Evolutionary conservation across 37 sponge, comb jelly and placozoan species (phyloP), one percentile per base, ranked within the genome.

Genomic region (Ephydatia muelleri): DNA sequence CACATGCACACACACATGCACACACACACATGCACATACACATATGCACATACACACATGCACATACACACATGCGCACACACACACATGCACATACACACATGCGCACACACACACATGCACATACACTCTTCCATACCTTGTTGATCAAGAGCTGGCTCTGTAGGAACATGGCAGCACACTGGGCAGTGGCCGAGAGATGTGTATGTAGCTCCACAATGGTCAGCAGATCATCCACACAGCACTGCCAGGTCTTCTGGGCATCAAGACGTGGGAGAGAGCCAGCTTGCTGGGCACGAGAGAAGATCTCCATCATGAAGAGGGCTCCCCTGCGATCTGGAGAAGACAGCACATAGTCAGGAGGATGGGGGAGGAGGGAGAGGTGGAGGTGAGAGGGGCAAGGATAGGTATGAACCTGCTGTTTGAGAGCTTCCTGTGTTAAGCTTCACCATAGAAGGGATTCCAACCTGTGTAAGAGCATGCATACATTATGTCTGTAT

Each of bases 151-250:
- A 76, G 1, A 87, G 81, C 57, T 88, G 88, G 69, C 92, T 88
- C 70, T 88, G 92, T 19, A 88, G 67, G 30, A 92, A 82, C 36
- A 39, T 70, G 38, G 85, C 81, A 27, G 88, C 73, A 32, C 73
- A 84, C 32, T 65, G 39, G 33, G 91, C 91, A 29, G 48, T 27
- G 72, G 86, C 66, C 3, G 75, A 33, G 69, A 91, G 70, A n/a
- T 72, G 32, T 2, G 30, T 14, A 28, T 83, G 78, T 38, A 88
- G 76, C 5, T 29, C 76, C 67, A 64, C 82, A 70, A 87, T 77
- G 26, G 72, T 64, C 27, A 23, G 72, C 12, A 91, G 66, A 71
- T 87, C 87, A 38, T 80, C 35, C 75, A 91, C 79, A 80, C 87
- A 91, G 25, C 80, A 49, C 26, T 48, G 77, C 67, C 75, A 75